Evolutionary conservation across 2,797 vertebrate genomes (phyloP).

Genomic region (Champsocephalus gunnari): DNA sequence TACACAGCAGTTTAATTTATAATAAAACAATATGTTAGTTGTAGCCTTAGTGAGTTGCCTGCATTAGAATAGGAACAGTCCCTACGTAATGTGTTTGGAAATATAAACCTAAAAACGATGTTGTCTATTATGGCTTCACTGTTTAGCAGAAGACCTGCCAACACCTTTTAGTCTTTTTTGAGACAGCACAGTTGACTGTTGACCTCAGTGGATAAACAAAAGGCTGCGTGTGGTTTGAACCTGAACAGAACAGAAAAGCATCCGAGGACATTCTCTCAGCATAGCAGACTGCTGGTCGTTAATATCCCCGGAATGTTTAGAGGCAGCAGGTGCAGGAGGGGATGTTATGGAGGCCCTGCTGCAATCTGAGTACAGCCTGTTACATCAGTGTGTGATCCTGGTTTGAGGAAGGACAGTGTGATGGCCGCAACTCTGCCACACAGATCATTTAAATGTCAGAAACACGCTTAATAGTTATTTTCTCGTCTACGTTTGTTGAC

Average conservation of each 20-base stretch:
- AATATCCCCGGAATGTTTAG: conserved; percentile 49
- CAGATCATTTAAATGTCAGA: not conserved
- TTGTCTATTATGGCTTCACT: not conserved
- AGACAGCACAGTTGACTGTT: conserved; percentile 22
- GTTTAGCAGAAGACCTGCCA: not conserved
- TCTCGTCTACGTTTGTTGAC: too few species aligned
- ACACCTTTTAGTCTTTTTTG: conserved; percentile 11
- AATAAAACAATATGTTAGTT: too few species aligned
- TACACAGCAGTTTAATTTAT: too few species aligned
- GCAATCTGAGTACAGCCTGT: conserved; percentile 46
- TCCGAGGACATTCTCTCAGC: conserved; percentile 50
- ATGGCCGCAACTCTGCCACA: not conserved
- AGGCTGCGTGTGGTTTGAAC: conserved; percentile 41
- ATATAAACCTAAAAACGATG: not conserved
- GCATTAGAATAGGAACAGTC: not conserved
- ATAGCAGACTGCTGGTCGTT: conserved; percentile 45
- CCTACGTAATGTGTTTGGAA: too few species aligned
- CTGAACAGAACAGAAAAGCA: conserved; percentile 54
- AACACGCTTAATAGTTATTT: too few species aligned
- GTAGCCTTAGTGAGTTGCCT: not conserved
- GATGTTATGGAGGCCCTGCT: conserved; percentile 46
- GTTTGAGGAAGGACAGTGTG: not conserved
- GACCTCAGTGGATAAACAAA: conserved; percentile 47
- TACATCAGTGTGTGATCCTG: conserved; percentile 4
- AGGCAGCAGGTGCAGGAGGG: conserved; percentile 69